Conservation (phyloP, 2,888 invertebrate species). For the Pachydiplax longipennis region DNA sequence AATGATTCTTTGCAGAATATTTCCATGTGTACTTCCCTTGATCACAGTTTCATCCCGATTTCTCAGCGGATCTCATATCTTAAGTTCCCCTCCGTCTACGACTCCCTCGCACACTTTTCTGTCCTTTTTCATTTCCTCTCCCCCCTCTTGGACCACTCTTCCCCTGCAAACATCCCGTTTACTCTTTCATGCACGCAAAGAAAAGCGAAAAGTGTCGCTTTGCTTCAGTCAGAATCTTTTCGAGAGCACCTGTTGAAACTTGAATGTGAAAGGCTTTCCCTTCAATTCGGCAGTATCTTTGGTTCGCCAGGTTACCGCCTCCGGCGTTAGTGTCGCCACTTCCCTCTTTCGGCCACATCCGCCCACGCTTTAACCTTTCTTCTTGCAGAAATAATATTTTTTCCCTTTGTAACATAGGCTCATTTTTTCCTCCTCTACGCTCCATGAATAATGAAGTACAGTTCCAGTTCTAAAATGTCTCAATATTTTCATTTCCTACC, state of each 20-base stretch:
- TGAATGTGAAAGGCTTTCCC: neutral
- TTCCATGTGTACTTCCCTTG: too few species aligned
- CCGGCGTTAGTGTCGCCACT: neutral
- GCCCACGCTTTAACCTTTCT: neutral
- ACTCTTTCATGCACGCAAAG: neutral
- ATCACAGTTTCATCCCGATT: neutral
- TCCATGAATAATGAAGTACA: neutral
- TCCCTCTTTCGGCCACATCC: neutral
- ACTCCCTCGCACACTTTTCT: neutral
- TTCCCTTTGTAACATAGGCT: neutral
- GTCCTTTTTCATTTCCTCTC: neutral
- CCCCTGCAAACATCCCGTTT: neutral
- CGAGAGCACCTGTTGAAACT: neutral
- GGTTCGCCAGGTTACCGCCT: neutral
- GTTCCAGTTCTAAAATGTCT: too few species aligned
- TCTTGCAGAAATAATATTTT: neutral
- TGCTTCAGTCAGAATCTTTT: neutral
- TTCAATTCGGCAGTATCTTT: neutral
- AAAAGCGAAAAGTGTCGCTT: neutral
- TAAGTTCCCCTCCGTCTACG: neutral
- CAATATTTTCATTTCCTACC: too few species aligned
- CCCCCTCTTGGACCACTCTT: neutral
- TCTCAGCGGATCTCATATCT: neutral
- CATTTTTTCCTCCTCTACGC: neutral
- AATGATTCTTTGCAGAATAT: too few species aligned